phyloP scores from a whole-genome alignment of 2,113 vertebrate species.

The Mesocricetus auratus region DNA sequence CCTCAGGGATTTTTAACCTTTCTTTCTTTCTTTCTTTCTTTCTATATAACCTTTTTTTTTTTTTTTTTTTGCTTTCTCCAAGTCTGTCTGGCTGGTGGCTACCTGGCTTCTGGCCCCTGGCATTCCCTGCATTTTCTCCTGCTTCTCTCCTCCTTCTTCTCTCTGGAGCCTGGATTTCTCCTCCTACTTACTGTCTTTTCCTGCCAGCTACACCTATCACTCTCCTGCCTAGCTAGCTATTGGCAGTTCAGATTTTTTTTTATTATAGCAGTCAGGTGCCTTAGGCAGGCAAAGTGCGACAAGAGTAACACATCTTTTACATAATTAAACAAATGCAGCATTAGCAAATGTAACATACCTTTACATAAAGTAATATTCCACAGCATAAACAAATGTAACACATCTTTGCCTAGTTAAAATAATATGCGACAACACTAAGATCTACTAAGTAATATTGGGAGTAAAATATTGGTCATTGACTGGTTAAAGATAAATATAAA shows the following conservation, averaged over 20 bases:
- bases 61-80: not conserved
- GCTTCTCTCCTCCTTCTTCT: not conserved
- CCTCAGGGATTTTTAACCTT: not conserved
- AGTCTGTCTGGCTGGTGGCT: not conserved
- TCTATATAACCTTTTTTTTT: no score
- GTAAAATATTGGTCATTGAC: not conserved
- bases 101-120: not conserved
- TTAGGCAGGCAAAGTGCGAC: not conserved
- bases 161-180: not conserved
- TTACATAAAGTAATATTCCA: not conserved
- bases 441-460: not conserved
- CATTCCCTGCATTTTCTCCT: not conserved
- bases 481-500: conserved; percentile 24
- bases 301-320: not conserved
- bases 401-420: not conserved
- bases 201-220: not conserved
- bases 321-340: not conserved
- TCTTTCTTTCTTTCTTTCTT: not conserved
- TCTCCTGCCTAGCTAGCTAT: not conserved
- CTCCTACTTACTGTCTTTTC: not conserved
- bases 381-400: not conserved
- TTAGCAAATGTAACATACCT: not conserved
- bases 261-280: not conserved
- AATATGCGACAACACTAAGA: not conserved
- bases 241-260: not conserved